A percentile compares a stretch with the other conserved stretches of the same genome.
These are phyloP conservation scores for Orthonychiurus folsomi DNA, from an alignment of 2,888 invertebrate genomes.

Conservation along the genomic window DNA sequence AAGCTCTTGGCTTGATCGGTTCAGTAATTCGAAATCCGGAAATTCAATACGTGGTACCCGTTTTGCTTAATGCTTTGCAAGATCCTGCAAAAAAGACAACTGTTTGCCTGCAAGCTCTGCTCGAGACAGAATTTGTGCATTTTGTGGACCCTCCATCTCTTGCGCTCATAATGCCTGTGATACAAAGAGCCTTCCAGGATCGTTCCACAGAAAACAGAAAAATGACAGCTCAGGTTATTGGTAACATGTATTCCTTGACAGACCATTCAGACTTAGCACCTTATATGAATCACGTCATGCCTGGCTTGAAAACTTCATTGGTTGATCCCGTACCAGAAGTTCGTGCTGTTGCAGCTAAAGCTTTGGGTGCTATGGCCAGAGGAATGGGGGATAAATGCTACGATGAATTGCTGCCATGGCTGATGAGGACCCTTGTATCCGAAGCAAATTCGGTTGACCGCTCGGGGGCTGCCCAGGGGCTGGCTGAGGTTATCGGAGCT, in stretches of 20 bases:
- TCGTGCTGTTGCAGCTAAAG: constrained; percentile 87
- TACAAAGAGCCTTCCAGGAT: constrained; percentile 94
- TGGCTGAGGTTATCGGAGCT: constrained; percentile 96
- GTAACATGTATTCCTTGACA: constrained; percentile 98
- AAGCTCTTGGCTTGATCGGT: constrained; percentile 90
- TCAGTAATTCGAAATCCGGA: constrained; percentile 97
- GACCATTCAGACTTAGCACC: constrained; percentile 97
- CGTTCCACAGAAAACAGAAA: constrained; percentile 95
- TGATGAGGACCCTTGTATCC: constrained; percentile 94
- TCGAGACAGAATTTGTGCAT: constrained; percentile 97
- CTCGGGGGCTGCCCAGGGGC: constrained; percentile 90
- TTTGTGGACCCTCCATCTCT: constrained; percentile 98
- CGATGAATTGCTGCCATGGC: constrained; percentile 93
- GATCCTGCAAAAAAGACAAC: constrained; percentile 95
- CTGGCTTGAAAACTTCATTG: constrained; percentile 88
- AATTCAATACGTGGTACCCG: constrained; percentile 57
- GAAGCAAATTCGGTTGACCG: constrained; percentile 91
- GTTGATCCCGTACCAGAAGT: constrained; percentile 97
- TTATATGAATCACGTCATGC: constrained; percentile 90
- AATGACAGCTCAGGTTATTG: constrained; percentile 99
- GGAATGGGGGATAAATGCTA: constrained; percentile 95
- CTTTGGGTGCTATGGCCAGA: constrained; percentile 93
- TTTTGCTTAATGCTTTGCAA: constrained; percentile 59
- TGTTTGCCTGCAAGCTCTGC: constrained; percentile 77
- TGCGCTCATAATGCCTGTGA: constrained; percentile 98